Evolutionary conservation across 2,797 vertebrate genomes (phyloP).

Genomic region (Acropternis orthonyx): DNA sequence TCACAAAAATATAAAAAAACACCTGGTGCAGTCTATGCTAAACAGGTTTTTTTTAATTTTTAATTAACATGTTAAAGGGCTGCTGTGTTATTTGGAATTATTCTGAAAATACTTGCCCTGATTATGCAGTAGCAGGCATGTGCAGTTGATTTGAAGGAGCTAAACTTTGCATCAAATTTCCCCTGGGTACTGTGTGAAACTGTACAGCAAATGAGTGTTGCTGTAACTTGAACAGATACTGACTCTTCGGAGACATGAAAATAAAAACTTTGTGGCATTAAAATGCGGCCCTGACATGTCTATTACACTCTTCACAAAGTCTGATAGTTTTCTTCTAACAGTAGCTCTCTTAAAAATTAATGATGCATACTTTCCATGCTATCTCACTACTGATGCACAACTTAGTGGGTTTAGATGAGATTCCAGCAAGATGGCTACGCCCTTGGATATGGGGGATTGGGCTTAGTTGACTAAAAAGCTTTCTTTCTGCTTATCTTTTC

Average conservation of each 20-base stretch:
- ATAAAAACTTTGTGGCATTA: conserved; percentile 9
- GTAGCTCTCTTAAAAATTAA: conserved; percentile 41
- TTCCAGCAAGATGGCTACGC: fast-evolving
- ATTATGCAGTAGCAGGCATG: not conserved
- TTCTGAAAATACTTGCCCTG: not conserved
- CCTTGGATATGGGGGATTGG: not conserved
- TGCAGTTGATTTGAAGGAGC: not conserved
- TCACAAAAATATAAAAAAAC: not conserved
- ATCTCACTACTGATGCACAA: not conserved
- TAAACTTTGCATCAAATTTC: conserved; percentile 30
- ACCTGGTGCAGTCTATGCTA: not conserved
- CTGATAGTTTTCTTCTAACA: not conserved
- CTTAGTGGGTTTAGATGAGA: not conserved
- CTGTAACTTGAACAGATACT: conserved; percentile 36
- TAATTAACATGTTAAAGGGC: not conserved
- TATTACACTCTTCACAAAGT: not conserved
- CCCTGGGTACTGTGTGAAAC: conserved; percentile 24
- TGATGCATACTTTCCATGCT: not conserved
- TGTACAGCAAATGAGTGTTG: conserved; percentile 18
- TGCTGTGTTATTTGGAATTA: not conserved
- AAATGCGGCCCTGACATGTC: conserved; percentile 3
- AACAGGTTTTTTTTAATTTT: not conserved
- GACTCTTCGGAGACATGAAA: not conserved
- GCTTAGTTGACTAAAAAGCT: not conserved
- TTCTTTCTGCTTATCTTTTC: not conserved